These are phyloP conservation scores for Mobula birostris DNA, from an alignment of 2,113 vertebrate genomes.

Conservation along the genomic window DNA sequence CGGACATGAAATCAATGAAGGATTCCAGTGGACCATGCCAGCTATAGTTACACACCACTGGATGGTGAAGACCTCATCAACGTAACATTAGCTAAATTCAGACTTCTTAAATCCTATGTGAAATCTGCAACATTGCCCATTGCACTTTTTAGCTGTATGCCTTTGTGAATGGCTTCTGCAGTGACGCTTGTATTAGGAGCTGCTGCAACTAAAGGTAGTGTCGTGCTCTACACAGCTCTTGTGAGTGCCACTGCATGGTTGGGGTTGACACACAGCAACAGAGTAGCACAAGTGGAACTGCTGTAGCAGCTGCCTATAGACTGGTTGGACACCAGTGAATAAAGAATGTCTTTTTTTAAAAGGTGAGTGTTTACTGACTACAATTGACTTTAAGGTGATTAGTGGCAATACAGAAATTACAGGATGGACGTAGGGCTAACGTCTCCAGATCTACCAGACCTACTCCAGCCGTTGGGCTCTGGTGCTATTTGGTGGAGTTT, in stretches of 20 bases:
- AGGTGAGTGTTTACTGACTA: not conserved
- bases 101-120: not conserved
- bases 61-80: not conserved
- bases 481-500: no score
- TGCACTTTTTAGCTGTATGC: not conserved
- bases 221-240: not conserved
- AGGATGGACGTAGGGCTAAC: no score
- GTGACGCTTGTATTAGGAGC: no score
- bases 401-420: not conserved
- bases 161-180: not conserved
- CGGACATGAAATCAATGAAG: conserved; percentile 17
- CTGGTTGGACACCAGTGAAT: not conserved
- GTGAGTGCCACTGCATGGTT: not conserved
- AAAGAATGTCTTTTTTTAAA: not conserved
- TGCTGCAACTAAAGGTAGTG: not conserved
- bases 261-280: not conserved
- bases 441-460: no score
- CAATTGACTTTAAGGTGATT: not conserved
- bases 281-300: not conserved
- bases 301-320: not conserved
- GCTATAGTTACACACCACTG: not conserved
- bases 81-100: not conserved
- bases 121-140: not conserved
- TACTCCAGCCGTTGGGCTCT: no score
- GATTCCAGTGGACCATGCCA: not conserved